Conservation (phyloP, 2,113 vertebrate species). For the Genyomyrus donnyi region DNA sequence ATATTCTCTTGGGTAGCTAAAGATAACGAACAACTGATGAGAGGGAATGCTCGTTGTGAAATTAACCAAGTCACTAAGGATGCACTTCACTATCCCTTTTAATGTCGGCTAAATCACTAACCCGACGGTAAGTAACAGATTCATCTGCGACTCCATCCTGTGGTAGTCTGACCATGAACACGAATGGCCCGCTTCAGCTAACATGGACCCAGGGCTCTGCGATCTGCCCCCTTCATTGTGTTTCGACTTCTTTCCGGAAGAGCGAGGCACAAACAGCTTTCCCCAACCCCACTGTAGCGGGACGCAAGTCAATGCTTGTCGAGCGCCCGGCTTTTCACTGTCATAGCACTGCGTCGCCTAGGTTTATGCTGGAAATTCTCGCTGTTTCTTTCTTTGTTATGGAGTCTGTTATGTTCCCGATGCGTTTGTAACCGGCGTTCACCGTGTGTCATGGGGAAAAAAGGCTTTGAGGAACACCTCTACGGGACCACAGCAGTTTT, state of each 20-base stretch:
- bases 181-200: neutral
- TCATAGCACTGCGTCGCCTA: neutral
- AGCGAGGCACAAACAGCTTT: neutral
- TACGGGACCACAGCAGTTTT: neutral
- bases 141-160: neutral
- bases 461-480: neutral
- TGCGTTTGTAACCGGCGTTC: neutral
- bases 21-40: neutral
- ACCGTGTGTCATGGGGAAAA: neutral
- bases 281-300: neutral
- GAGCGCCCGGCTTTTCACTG: neutral
- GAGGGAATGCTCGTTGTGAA: neutral
- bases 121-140: neutral
- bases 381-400: conserved; percentile 8
- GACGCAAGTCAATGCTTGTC: neutral
- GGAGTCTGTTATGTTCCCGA: neutral
- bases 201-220: neutral
- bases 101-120: neutral
- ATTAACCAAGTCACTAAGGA: neutral
- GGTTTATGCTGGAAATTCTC: neutral
- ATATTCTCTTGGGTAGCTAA: neutral
- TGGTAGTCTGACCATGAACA: neutral
- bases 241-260: neutral
- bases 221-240: neutral
- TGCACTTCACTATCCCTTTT: neutral